Conservation (phyloP, 2,797 vertebrate genomes). For the Hippoglossus hippoglossus region DNA sequence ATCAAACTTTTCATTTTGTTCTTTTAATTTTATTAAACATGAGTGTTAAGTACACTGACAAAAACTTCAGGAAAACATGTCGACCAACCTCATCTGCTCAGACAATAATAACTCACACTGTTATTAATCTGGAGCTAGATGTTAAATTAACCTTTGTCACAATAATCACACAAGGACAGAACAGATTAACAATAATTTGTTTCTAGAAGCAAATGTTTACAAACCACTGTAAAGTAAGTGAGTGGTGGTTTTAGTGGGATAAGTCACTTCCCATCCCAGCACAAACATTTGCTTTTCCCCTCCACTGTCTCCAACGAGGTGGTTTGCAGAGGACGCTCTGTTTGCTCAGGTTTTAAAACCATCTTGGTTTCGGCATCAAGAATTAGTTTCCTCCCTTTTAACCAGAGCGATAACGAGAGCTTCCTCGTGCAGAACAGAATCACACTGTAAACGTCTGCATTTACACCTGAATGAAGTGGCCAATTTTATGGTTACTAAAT, state of each 20-base stretch:
- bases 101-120: no score
- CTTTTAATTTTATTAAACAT: no score
- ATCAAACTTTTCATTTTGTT: no score
- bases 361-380: slow-evolving; percentile 12
- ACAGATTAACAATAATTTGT: background rate
- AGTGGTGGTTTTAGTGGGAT: background rate
- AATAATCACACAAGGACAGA: no score
- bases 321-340: slow-evolving; percentile 18
- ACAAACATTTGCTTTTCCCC: slow-evolving; percentile 23
- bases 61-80: no score
- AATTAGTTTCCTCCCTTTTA: slow-evolving; percentile 20
- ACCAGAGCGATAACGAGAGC: slow-evolving; percentile 41
- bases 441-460: slow-evolving; percentile 32
- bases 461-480: slow-evolving; percentile 53
- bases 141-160: no score
- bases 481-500: slow-evolving; percentile 36
- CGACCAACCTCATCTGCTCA: no score
- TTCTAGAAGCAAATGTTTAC: background rate
- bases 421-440: slow-evolving; percentile 31
- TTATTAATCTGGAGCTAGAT: no score
- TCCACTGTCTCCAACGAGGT: background rate
- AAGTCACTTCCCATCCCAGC: background rate
- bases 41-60: no score
- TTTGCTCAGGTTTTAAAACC: slow-evolving; percentile 26
- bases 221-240: background rate